Conservation (phyloP, 2,888 invertebrate genomes). For the Chrysolina oricalcia region DNA sequence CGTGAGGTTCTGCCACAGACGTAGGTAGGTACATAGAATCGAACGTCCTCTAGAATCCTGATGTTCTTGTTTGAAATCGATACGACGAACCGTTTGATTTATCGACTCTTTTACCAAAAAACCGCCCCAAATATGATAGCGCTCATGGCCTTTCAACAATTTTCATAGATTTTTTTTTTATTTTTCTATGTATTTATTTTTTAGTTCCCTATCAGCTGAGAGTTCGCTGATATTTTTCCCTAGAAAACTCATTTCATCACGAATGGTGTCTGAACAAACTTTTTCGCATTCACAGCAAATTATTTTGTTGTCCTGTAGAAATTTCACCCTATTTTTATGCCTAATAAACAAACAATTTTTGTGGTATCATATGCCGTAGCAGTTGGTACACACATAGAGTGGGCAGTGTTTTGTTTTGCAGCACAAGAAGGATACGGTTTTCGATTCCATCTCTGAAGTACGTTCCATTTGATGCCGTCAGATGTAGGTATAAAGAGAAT, state of each 20-base stretch:
- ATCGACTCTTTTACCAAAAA: too few species aligned
- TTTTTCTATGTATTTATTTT: slow-evolving; percentile 25
- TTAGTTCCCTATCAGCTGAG: slow-evolving; percentile 24
- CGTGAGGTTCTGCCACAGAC: too few species aligned
- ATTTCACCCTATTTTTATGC: slow-evolving; percentile 24
- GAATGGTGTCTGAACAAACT: slow-evolving; percentile 15
- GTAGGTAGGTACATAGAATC: too few species aligned
- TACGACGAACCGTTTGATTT: too few species aligned
- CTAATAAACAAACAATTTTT: slow-evolving; percentile 26
- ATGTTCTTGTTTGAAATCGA: too few species aligned
- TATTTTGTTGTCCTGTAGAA: slow-evolving; percentile 21
- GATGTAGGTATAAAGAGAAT: too few species aligned
- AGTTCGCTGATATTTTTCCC: slow-evolving; percentile 27
- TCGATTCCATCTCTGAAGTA: slow-evolving; percentile 9
- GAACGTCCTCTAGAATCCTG: too few species aligned
- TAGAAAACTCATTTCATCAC: slow-evolving; percentile 23
- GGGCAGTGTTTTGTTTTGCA: slow-evolving; percentile 21
- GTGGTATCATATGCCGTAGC: slow-evolving; percentile 25
- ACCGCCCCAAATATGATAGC: too few species aligned
- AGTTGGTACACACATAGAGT: slow-evolving; percentile 28
- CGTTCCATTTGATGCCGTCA: too few species aligned
- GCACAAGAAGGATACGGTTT: slow-evolving; percentile 12
- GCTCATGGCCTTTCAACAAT: too few species aligned
- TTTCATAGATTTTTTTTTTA: too few species aligned
- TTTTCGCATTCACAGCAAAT: slow-evolving; percentile 10